Evolutionary conservation across 2,113 vertebrate genomes (phyloP), one percentile per base, ranked within the genome.

Genomic region (Aegypius monachus): DNA sequence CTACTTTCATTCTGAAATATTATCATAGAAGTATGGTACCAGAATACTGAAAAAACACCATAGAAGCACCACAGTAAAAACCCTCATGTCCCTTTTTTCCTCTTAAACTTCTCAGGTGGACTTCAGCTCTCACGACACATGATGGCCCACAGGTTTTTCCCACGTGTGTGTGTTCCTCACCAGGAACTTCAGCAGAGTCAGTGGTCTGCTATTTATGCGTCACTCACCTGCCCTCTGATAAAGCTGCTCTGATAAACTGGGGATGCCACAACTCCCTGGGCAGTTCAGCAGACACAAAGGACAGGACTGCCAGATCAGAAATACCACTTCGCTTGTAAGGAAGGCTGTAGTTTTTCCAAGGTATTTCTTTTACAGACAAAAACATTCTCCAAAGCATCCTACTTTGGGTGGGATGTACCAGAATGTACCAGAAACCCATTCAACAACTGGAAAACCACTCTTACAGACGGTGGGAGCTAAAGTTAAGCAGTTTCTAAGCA

Each of bases 201-300:
- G 18, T 16, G 18, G 36, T 68, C 13, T 77, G 62, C 23, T 71
- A 11, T 65, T 43, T 10, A 10, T 16, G n/a, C 58, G 27, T 12
- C 38, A 27, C 32, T 71, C 31, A 27, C 25, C 55, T 61, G 25
- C 19, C 38, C 53, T 70, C 63, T 40, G 42, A 62, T 17, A 81
- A 62, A 75, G 22, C 47, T n/a, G 34, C 40, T 48, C 38, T 86
- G 47, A 59, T 21, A 50, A 56, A 16, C 25, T 32, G 22, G 6
- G 27, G 23, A 20, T 25, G 68, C 14, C 38, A n/a, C 1, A 1
- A 15, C 0, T 20, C 38, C 13, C 15, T 7, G 16, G 25, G n/a
- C 42, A 73, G 40, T 5, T 77, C 81, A 81, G 65, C 55, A 78
- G 67, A 25, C 13, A 20, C 27, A 34, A 71, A 67, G 43, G 12